phyloP scores from a whole-genome alignment of 2,797 vertebrate species.

The Knipowitschia caucasica region DNA sequence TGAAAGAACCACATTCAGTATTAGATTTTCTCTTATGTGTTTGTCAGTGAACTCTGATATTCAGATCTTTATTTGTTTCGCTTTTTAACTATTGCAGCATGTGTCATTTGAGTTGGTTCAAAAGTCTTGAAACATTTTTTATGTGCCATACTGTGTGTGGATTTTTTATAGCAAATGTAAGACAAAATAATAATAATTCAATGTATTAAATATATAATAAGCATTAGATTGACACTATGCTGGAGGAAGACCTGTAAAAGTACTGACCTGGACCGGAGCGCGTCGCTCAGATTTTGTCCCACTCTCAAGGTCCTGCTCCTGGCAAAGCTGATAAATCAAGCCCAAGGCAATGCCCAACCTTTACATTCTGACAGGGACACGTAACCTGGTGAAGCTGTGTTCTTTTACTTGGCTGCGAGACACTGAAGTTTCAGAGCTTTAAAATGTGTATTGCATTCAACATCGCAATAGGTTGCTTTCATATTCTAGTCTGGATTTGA shows the following conservation, averaged over 20 bases:
- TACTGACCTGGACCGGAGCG: slow-evolving; percentile 44
- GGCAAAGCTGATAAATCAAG: slow-evolving; percentile 63
- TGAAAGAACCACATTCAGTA: slow-evolving; percentile 32
- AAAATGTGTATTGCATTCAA: slow-evolving; percentile 36
- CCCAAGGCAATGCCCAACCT: slow-evolving; percentile 59
- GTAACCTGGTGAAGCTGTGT: slow-evolving; percentile 51
- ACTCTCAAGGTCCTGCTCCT: slow-evolving; percentile 52
- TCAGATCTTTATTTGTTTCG: slow-evolving; percentile 4
- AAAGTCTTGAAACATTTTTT: neutral
- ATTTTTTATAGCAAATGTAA: neutral
- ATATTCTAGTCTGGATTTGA: too few species aligned
- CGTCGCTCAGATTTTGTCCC: slow-evolving; percentile 45
- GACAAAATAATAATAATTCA: neutral
- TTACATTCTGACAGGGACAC: slow-evolving; percentile 53
- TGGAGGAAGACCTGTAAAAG: slow-evolving; percentile 36
- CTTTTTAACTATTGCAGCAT: neutral
- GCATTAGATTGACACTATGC: neutral
- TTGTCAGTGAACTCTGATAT: slow-evolving; percentile 33
- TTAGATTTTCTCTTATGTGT: slow-evolving; percentile 19
- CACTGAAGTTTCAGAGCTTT: slow-evolving; percentile 31
- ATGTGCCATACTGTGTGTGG: neutral
- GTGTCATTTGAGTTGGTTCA: neutral
- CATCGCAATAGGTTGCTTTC: too few species aligned
- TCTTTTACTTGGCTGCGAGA: slow-evolving; percentile 50
- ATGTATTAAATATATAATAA: neutral